A percentile compares a stretch with the other conserved stretches of the same genome.
Evolutionary conservation across 2,888 invertebrate species (phyloP).

Genomic region (Autographa gamma): DNA sequence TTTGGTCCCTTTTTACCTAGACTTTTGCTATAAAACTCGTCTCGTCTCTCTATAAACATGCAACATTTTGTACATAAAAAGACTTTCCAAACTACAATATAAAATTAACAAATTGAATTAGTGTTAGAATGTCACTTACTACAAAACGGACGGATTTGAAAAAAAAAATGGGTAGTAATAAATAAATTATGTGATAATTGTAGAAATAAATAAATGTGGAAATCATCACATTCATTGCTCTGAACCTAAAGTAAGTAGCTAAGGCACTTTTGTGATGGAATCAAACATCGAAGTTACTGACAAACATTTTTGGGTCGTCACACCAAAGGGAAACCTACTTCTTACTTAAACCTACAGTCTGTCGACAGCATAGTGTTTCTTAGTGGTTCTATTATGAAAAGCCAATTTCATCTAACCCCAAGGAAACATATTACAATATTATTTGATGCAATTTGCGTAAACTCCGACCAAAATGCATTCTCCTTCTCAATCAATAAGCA

Average conservation of each 20-base stretch:
- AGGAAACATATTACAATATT: neutral
- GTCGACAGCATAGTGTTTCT: neutral
- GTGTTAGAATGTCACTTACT: too few relatives aligned
- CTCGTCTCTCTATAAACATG: slow-evolving; percentile 15
- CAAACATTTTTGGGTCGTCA: too few relatives aligned
- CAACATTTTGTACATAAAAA: slow-evolving; percentile 16
- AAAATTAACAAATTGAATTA: slow-evolving; percentile 10
- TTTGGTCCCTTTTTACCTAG: slow-evolving; percentile 9
- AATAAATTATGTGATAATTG: too few relatives aligned
- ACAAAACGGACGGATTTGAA: too few relatives aligned
- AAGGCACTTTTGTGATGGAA: too few relatives aligned
- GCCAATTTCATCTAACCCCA: neutral
- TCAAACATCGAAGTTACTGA: too few relatives aligned
- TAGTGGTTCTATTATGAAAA: slow-evolving; percentile 3
- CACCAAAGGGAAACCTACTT: too few relatives aligned
- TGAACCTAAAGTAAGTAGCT: too few relatives aligned
- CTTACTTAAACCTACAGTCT: neutral
- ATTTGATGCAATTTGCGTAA: neutral
- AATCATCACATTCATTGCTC: too few relatives aligned
- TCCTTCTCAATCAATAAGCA: neutral
- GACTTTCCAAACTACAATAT: slow-evolving; percentile 10
- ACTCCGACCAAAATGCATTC: neutral
- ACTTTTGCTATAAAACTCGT: slow-evolving; percentile 23
- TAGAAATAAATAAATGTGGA: too few relatives aligned
- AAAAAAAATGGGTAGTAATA: too few relatives aligned